These are phyloP conservation scores for Paradoxurus hermaphroditus DNA, from an alignment of 2,113 vertebrate species.

Conservation along the genomic window DNA sequence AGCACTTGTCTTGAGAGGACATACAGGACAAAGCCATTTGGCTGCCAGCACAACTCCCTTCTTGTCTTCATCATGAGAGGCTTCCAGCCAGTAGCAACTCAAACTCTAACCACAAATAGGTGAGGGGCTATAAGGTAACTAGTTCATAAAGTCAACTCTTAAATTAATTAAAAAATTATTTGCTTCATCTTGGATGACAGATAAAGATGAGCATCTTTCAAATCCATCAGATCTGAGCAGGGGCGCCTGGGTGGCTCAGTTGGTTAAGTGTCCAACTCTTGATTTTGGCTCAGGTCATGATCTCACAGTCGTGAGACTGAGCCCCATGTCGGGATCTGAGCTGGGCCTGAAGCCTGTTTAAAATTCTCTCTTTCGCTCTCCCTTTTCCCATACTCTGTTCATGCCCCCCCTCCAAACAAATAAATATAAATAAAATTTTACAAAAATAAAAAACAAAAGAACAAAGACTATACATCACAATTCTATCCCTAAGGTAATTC, in stretches of 20 bases:
- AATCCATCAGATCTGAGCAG: neutral
- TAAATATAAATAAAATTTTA: no score
- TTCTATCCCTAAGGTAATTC: neutral
- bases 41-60: neutral
- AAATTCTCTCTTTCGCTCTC: no score
- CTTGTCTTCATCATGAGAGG: neutral
- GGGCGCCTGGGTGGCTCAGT: no score
- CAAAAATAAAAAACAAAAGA: neutral
- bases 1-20: neutral
- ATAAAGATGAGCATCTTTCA: neutral
- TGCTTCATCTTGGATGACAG: neutral
- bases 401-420: no score
- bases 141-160: slow-evolving; percentile 27
- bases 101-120: neutral
- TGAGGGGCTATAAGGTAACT: neutral
- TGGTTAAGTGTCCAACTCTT: no score
- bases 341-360: no score
- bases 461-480: neutral
- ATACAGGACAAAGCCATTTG: neutral
- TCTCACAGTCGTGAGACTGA: no score
- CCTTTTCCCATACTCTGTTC: no score
- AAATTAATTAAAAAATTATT: neutral
- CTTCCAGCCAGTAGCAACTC: neutral
- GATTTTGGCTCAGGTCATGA: no score
- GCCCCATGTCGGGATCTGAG: no score